phyloP scores from a whole-genome alignment of 2,888 invertebrate genomes.

The Nemapogon koenigi region DNA sequence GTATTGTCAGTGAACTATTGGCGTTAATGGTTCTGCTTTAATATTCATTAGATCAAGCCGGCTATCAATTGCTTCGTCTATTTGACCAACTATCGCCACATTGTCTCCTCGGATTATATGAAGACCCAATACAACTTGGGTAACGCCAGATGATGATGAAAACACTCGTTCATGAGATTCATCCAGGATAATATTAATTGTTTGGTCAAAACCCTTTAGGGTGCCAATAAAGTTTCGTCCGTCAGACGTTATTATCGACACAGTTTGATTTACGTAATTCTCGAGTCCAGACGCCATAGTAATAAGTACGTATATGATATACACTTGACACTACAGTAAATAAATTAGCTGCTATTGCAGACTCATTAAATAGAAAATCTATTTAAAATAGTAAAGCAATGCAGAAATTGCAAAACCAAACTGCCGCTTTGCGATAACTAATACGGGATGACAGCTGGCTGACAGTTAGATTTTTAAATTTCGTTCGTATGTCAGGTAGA shows the following conservation, averaged over 20 bases:
- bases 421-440: too few species aligned
- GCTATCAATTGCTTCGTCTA: conserved; percentile 84
- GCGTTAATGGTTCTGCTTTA: conserved; percentile 83
- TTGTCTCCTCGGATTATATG: conserved; percentile 99
- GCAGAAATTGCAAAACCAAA: too few species aligned
- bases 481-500: too few species aligned
- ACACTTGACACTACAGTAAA: too few species aligned
- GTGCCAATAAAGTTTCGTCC: conserved; percentile 97
- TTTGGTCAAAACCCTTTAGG: conserved; percentile 98
- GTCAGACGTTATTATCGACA: conserved; percentile 95
- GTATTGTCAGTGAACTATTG: conserved; percentile 81
- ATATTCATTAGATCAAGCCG: conserved; percentile 80
- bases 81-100: conserved; percentile 87
- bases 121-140: conserved; percentile 87
- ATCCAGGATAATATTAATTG: conserved; percentile 97
- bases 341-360: too few species aligned
- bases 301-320: too few species aligned
- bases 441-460: too few species aligned
- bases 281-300: conserved; percentile 90
- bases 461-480: too few species aligned
- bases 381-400: too few species aligned
- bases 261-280: conserved; percentile 88
- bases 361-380: too few species aligned
- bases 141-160: conserved; percentile 87
- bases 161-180: conserved; percentile 99